These are phyloP conservation scores for Sigmodon hispidus DNA, from an alignment of 2,113 vertebrate genomes.

Conservation along the genomic window DNA sequence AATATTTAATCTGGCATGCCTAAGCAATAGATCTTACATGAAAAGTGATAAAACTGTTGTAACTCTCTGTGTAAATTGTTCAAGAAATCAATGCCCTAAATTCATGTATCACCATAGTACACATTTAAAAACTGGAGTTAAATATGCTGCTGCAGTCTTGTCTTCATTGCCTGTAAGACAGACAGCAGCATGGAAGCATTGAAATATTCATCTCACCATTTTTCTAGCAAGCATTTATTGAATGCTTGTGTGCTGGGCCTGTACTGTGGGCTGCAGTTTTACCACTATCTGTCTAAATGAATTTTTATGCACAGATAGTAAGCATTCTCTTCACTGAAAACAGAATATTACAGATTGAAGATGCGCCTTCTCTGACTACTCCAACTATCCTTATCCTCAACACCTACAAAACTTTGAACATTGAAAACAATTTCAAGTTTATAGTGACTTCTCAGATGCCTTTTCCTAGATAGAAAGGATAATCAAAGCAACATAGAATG, in stretches of 20 bases:
- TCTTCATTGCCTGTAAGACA: not conserved
- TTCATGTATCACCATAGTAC: not conserved
- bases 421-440: conserved; percentile 43
- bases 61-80: conserved; percentile 40
- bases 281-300: not conserved
- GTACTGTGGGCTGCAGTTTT: not conserved
- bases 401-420: not conserved
- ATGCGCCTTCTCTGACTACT: not conserved
- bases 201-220: not conserved
- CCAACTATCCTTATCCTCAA: not conserved
- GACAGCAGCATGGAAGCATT: not conserved
- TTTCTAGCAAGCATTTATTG: not conserved
- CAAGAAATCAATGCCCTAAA: not conserved
- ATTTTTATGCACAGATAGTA: not conserved
- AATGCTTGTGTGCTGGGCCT: not conserved
- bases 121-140: not conserved
- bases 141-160: not conserved
- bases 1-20: conserved; percentile 44
- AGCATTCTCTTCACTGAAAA: conserved; percentile 19
- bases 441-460: not conserved
- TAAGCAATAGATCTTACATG: not conserved
- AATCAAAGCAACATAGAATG: not conserved
- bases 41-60: not conserved
- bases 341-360: not conserved
- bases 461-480: not conserved